phyloP scores from a whole-genome alignment of 2,113 vertebrate genomes.

The Paramisgurnus dabryanus region DNA sequence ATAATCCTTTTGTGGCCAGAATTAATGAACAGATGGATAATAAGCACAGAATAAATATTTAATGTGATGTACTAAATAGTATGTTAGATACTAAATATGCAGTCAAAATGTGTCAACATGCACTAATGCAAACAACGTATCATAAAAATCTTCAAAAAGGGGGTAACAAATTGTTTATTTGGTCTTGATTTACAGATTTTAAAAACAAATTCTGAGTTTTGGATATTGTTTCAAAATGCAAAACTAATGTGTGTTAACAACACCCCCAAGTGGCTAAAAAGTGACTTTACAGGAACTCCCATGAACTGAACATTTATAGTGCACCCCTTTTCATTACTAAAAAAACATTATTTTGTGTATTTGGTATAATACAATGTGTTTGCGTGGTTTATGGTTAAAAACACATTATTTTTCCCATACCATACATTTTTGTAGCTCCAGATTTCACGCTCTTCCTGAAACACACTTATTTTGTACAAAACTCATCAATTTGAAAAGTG shows the following conservation, averaged over 20 bases:
- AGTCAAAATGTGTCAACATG: neutral
- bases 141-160: neutral
- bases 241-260: neutral
- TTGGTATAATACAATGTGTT: too few relatives aligned
- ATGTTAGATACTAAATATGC: constrained; percentile 26
- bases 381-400: too few relatives aligned
- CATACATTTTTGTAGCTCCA: too few relatives aligned
- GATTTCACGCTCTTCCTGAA: too few relatives aligned
- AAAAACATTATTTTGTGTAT: too few relatives aligned
- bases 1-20: neutral
- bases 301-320: neutral
- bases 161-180: constrained; percentile 3
- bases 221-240: neutral
- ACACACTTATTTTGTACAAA: too few relatives aligned
- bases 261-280: constrained; percentile 19
- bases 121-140: constrained; percentile 10
- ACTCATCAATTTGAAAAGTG: too few relatives aligned
- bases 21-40: constrained; percentile 32
- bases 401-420: too few relatives aligned
- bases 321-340: too few relatives aligned
- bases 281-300: neutral
- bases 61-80: neutral
- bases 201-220: neutral
- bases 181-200: constrained; percentile 2
- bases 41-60: constrained; percentile 23